Evolutionary conservation across 2,888 invertebrate species (phyloP).

Genomic region (Drosophila leonis): DNA sequence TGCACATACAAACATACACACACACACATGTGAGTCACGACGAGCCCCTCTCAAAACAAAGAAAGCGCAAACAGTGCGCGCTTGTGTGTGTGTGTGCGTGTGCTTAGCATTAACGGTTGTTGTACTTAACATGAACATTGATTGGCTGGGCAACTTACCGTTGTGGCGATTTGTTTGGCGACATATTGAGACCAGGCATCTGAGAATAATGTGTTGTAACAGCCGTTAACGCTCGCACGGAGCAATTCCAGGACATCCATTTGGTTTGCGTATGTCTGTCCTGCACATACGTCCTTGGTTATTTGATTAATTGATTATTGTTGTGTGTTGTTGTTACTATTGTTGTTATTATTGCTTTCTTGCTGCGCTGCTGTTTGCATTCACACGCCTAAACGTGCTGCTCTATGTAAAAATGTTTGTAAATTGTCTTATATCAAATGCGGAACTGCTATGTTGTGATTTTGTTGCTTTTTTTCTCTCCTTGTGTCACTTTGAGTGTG

Average conservation of each 20-base stretch:
- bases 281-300: conserved; percentile 33
- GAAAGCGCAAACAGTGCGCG: conserved; percentile 18
- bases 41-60: conserved; percentile 42
- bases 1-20: neutral
- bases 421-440: conserved; percentile 41
- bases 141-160: conserved; percentile 84
- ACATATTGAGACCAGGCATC: conserved; percentile 86
- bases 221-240: conserved; percentile 74
- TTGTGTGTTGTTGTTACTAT: conserved; percentile 8
- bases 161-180: conserved; percentile 86
- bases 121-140: conserved; percentile 2
- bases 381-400: conserved; percentile 24
- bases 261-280: conserved; percentile 20
- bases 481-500: neutral
- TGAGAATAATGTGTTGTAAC: conserved; percentile 75
- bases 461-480: conserved; percentile 20
- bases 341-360: conserved; percentile 5
- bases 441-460: conserved; percentile 40
- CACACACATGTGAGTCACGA: conserved; percentile 34
- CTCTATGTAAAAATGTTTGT: conserved; percentile 18
- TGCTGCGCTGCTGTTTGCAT: conserved; percentile 16
- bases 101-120: conserved; percentile 1
- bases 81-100: neutral
- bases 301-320: neutral
- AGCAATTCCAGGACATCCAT: conserved; percentile 72